These are phyloP conservation scores for Propithecus coquereli DNA, from an alignment of 2,113 vertebrate species.

Conservation along the genomic window DNA sequence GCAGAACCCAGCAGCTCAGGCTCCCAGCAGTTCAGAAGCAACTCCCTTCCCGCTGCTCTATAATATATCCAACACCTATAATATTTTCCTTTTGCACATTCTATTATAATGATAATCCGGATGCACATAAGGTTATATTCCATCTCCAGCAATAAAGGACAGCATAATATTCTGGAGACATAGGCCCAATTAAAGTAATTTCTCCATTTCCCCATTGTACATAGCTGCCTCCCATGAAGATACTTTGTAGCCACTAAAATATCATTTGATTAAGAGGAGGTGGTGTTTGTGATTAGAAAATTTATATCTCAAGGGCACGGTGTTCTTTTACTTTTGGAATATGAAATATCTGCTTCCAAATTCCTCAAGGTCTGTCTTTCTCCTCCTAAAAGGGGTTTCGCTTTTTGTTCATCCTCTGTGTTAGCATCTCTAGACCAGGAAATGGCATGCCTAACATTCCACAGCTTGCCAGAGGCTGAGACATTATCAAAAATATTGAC, in stretches of 20 bases:
- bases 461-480: not conserved
- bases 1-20: too few species aligned
- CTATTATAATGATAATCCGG: not conserved
- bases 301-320: not conserved
- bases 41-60: not conserved
- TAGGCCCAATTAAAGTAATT: not conserved
- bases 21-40: not conserved
- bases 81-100: not conserved
- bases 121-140: not conserved
- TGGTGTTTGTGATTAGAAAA: not conserved
- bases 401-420: fast-evolving
- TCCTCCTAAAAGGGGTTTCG: not conserved
- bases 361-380: not conserved
- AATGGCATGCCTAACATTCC: not conserved
- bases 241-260: not conserved
- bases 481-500: not conserved
- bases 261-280: not conserved
- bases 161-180: not conserved
- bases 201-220: not conserved
- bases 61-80: not conserved
- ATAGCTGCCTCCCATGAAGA: not conserved
- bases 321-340: not conserved
- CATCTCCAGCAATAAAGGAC: not conserved
- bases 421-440: not conserved
- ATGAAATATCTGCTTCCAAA: not conserved